Conservation (phyloP, 2,888 invertebrate species). For the Dicroscelio sp. region DNA sequence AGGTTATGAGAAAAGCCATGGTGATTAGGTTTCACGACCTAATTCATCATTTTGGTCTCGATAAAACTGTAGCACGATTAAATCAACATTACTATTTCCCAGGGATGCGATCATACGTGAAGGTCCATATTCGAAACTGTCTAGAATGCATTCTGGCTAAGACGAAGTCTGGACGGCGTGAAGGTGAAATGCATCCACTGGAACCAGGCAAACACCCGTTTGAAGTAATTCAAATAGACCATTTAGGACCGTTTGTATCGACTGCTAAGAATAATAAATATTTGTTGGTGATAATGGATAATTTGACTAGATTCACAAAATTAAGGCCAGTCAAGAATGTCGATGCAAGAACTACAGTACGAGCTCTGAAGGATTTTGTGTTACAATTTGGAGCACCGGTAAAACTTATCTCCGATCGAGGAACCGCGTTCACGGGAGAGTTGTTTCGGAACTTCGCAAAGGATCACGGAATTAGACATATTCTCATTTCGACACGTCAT, state of each 20-base stretch:
- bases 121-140: conserved; percentile 14
- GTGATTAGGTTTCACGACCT: conserved; percentile 75
- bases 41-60: conserved; percentile 38
- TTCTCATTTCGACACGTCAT: conserved; percentile 72
- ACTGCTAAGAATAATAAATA: background rate
- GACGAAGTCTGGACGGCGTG: background rate
- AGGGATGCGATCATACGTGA: conserved; percentile 73
- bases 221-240: background rate
- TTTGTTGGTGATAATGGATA: conserved; percentile 21
- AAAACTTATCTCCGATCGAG: conserved; percentile 77
- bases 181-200: conserved; percentile 20
- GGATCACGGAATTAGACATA: conserved; percentile 66
- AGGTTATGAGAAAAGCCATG: conserved; percentile 39
- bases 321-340: background rate
- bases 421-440: conserved; percentile 65
- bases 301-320: background rate
- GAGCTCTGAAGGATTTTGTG: background rate
- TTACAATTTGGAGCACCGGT: conserved; percentile 59
- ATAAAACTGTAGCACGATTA: conserved; percentile 65
- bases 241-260: conserved; percentile 11
- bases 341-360: background rate
- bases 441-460: conserved; percentile 25
- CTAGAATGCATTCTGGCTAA: conserved; percentile 32
- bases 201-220: conserved; percentile 27
- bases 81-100: conserved; percentile 78